Conservation (phyloP, 2,797 vertebrate species). For the Cyclopterus lumpus region DNA sequence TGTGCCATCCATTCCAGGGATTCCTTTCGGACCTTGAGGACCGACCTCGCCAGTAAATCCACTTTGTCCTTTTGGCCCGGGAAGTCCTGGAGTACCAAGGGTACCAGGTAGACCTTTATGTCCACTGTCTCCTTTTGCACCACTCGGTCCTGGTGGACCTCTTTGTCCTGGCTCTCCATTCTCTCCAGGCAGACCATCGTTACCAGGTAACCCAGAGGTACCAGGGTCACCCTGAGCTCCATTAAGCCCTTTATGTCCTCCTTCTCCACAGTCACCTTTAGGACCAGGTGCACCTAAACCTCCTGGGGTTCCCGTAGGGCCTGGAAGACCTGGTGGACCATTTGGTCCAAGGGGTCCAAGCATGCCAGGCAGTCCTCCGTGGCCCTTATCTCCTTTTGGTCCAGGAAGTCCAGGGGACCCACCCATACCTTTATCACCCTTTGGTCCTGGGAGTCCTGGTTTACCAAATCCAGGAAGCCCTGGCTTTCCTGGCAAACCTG, state of each 20-base stretch:
- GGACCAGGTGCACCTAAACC: constrained; percentile 89
- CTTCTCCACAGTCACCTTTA: constrained; percentile 90
- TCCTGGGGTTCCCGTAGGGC: constrained; percentile 89
- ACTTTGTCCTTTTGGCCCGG: constrained; percentile 90
- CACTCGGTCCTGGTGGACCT: constrained; percentile 88
- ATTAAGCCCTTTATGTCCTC: constrained; percentile 88
- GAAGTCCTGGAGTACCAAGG: constrained; percentile 85
- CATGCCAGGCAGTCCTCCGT: constrained; percentile 88
- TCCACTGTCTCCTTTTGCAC: constrained; percentile 92
- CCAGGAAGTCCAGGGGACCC: constrained; percentile 89
- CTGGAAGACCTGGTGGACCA: constrained; percentile 88
- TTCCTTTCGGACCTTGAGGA: constrained; percentile 92
- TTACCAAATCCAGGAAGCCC: constrained; percentile 95
- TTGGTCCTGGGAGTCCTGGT: constrained; percentile 92
- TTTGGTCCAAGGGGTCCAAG: constrained; percentile 88
- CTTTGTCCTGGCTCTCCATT: constrained; percentile 90
- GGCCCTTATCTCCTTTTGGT: constrained; percentile 92
- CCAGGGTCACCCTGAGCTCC: constrained; percentile 92
- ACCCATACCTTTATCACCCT: constrained; percentile 91
- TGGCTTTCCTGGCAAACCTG: constrained; percentile 92
- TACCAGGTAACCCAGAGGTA: constrained; percentile 89
- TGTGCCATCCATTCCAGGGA: constrained; percentile 91
- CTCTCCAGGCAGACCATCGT: constrained; percentile 91
- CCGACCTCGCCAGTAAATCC: constrained; percentile 90
- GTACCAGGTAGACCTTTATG: constrained; percentile 91